These are phyloP conservation scores for Limnephilus lunatus DNA, from an alignment of 2,888 invertebrate species.

Conservation along the genomic window DNA sequence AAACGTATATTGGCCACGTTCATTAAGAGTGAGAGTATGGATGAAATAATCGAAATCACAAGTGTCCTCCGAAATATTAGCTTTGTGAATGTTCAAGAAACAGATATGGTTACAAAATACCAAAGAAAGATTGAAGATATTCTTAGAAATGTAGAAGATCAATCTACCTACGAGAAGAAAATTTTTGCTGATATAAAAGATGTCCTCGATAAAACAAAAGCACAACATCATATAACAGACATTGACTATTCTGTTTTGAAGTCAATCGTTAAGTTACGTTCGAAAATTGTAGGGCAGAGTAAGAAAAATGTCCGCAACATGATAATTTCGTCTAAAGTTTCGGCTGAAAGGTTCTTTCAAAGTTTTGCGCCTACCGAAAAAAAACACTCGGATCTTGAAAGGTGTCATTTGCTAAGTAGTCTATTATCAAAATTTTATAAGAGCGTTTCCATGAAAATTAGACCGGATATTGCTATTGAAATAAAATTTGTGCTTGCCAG, in stretches of 20 bases:
- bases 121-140: neutral
- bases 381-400: neutral
- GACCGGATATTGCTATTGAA: neutral
- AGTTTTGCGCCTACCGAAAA: neutral
- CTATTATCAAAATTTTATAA: neutral
- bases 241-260: neutral
- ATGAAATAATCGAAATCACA: neutral
- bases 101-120: neutral
- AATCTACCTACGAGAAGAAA: neutral
- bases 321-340: neutral
- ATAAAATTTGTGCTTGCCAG: neutral
- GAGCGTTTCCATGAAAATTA: neutral
- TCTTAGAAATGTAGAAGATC: neutral
- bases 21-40: neutral
- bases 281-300: neutral
- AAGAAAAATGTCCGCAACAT: neutral
- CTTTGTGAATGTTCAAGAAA: neutral
- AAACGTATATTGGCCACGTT: neutral
- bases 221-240: neutral
- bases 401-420: neutral
- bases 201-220: neutral
- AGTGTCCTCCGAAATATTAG: neutral
- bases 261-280: neutral
- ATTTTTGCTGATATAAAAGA: neutral
- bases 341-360: neutral